Conservation (phyloP, 2,888 invertebrate genomes). For the Clistopyga incitator region DNA sequence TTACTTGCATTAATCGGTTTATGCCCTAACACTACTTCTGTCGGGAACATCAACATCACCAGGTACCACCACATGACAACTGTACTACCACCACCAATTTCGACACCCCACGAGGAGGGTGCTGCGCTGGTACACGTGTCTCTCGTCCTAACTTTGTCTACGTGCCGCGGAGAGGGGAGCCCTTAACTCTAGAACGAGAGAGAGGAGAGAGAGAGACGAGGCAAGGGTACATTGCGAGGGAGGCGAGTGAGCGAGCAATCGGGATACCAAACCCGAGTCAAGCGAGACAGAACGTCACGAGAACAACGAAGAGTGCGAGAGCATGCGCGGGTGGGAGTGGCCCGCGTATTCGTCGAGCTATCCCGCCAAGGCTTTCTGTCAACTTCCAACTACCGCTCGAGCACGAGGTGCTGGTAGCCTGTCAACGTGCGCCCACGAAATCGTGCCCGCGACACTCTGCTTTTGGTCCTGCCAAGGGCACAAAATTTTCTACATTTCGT, state of each 20-base stretch:
- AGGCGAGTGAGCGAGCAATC: slow-evolving; percentile 34
- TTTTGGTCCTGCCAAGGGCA: not conserved
- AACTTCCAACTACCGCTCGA: slow-evolving; percentile 78
- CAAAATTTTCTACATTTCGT: not conserved
- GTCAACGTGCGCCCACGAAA: slow-evolving; percentile 66
- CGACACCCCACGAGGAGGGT: slow-evolving; percentile 45
- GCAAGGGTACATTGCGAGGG: slow-evolving; percentile 30
- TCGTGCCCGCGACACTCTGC: slow-evolving; percentile 28
- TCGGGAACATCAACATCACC: slow-evolving; percentile 42
- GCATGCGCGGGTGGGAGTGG: slow-evolving; percentile 83
- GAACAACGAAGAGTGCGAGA: slow-evolving; percentile 66
- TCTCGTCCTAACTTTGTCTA: slow-evolving; percentile 51
- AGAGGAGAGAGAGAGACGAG: slow-evolving; percentile 24
- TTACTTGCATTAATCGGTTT: slow-evolving; percentile 76
- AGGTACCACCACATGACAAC: slow-evolving; percentile 19
- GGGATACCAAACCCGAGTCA: not conserved
- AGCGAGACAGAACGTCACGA: slow-evolving; percentile 32
- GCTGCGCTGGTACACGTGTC: slow-evolving; percentile 59
- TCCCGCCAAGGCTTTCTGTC: slow-evolving; percentile 82
- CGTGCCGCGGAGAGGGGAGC: slow-evolving; percentile 22
- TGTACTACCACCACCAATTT: slow-evolving; percentile 25
- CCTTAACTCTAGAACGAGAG: slow-evolving; percentile 48
- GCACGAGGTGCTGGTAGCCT: slow-evolving; percentile 71
- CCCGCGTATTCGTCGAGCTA: slow-evolving; percentile 77
- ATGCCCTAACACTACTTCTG: slow-evolving; percentile 59